Evolutionary conservation across 2,888 invertebrate species (phyloP).

Genomic region (Lepidonotus clava): DNA sequence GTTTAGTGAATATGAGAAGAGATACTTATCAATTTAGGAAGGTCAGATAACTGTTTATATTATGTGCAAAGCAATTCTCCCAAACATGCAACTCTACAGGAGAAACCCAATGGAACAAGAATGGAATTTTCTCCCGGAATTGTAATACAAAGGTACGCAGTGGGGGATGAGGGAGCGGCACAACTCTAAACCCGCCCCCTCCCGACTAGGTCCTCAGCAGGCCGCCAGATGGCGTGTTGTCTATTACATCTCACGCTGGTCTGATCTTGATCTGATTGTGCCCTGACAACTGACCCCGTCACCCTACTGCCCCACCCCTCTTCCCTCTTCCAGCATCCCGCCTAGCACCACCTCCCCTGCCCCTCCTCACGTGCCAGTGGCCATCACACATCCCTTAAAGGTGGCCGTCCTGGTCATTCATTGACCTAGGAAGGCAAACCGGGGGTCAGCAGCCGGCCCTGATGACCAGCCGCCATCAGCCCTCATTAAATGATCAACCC

Average conservation of each 20-base stretch:
- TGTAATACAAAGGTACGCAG: slow-evolving; percentile 39
- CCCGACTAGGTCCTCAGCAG: not conserved
- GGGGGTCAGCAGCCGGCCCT: not conserved
- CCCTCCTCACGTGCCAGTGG: not conserved
- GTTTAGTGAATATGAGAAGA: too few species aligned
- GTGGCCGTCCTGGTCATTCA: not conserved
- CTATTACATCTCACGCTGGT: slow-evolving; percentile 46
- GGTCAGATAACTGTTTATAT: too few species aligned
- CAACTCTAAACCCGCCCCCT: not conserved
- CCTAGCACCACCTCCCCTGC: not conserved
- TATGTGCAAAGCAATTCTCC: too few species aligned
- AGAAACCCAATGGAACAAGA: not conserved
- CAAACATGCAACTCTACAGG: too few species aligned
- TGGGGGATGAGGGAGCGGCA: not conserved
- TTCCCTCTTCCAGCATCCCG: not conserved
- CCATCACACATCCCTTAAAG: not conserved
- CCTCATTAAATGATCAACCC: slow-evolving; percentile 39
- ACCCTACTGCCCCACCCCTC: not conserved
- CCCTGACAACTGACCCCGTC: slow-evolving; percentile 41
- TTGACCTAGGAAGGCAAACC: slow-evolving; percentile 3
- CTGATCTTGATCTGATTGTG: slow-evolving; percentile 47
- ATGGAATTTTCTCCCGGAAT: slow-evolving; percentile 1
- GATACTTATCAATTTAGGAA: too few species aligned
- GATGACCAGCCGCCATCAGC: slow-evolving; percentile 46
- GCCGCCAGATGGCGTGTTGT: slow-evolving; percentile 39